phyloP scores from a whole-genome alignment of 2,113 vertebrate species.

The Ibidorhyncha struthersii region DNA sequence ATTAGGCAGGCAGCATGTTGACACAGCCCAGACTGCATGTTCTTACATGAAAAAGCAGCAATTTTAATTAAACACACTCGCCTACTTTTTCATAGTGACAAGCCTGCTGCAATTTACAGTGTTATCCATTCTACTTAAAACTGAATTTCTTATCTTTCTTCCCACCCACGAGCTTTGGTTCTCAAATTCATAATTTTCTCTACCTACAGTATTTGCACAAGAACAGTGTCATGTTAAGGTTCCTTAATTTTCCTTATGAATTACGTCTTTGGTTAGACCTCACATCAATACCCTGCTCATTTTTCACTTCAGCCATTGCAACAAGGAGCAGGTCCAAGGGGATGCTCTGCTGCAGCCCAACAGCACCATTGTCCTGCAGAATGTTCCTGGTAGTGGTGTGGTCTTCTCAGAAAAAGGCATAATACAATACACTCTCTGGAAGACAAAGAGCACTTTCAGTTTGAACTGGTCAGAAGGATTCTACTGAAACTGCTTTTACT shows the following conservation, averaged over 20 bases:
- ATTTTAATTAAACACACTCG: constrained; percentile 17
- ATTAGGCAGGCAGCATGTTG: constrained; percentile 1
- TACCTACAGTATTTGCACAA: not conserved
- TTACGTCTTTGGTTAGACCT: not conserved
- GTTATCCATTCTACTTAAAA: not conserved
- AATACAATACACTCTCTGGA: not conserved
- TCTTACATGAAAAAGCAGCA: constrained; percentile 13
- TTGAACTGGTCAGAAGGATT: not conserved
- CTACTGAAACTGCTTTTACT: not conserved
- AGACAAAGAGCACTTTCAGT: not conserved
- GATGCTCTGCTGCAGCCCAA: not conserved
- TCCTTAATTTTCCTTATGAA: not conserved
- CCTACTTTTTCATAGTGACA: not conserved
- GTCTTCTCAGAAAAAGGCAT: not conserved
- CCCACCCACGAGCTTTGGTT: not conserved
- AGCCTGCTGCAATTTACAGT: not conserved
- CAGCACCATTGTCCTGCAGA: not conserved
- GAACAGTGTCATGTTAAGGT: not conserved
- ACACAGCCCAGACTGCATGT: not conserved
- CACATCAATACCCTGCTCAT: not conserved
- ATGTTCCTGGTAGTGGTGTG: not conserved
- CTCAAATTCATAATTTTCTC: not conserved
- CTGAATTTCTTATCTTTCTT: not conserved
- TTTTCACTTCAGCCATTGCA: not conserved
- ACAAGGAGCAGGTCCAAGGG: not conserved